Evolutionary conservation across 2,113 vertebrate species (phyloP).

Genomic region (Octodon degus): DNA sequence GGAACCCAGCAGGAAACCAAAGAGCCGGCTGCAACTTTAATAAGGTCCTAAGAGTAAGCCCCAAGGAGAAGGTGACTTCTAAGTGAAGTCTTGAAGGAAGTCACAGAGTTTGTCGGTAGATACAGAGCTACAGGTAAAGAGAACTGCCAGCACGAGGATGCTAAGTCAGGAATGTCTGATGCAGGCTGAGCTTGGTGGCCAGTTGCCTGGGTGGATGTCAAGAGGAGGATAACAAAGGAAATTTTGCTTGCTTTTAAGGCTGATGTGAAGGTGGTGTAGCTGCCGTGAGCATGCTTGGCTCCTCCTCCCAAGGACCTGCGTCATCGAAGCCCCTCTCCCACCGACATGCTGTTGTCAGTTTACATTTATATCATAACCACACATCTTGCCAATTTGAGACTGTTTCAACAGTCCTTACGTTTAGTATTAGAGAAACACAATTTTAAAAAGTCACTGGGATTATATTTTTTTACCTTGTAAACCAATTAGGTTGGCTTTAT

Average conservation of each 20-base stretch:
- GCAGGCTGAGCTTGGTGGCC: neutral
- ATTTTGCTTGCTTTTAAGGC: neutral
- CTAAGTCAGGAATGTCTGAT: neutral
- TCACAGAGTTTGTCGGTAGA: neutral
- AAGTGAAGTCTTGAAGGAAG: neutral
- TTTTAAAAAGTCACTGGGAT: neutral
- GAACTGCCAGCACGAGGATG: neutral
- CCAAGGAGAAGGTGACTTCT: neutral
- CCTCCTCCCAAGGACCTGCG: neutral
- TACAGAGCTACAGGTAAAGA: neutral
- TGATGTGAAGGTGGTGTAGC: neutral
- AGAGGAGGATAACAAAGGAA: neutral
- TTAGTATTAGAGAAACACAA: neutral
- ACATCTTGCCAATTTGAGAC: neutral
- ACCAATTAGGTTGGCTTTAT: constrained; percentile 4
- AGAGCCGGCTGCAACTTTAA: neutral
- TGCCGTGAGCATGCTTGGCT: neutral
- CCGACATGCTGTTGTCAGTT: neutral
- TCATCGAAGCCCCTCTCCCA: neutral
- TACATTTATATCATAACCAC: neutral
- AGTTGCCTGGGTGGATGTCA: neutral
- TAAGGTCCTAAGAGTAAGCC: neutral
- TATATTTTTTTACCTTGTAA: constrained; percentile 10
- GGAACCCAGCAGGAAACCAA: neutral
- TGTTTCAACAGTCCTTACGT: neutral